Base-by-base conservation (phyloP, 2,113 vertebrate species). In the Macquaria ambigua region DNA sequence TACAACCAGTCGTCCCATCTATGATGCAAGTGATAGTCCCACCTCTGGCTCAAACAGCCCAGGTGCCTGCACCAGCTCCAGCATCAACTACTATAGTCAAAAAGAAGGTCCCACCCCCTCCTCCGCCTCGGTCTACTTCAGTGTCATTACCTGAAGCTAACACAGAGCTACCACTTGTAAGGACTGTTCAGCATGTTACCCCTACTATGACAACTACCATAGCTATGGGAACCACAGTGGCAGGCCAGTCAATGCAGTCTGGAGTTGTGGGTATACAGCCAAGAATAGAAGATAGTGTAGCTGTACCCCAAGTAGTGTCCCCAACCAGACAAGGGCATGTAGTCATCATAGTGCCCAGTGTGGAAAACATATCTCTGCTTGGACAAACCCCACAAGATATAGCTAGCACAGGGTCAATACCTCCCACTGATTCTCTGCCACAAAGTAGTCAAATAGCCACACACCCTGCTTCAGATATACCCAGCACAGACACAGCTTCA, bases 281-380 rank as follows among this genome's bases (percentile, higher is more conserved):
- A 86, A 86, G 81, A 81, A 87, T 93, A 84, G 92, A 91, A 50
- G 77, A 91, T 71, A 55, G 8, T 82, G 48, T 53, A 15, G 71
- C 67, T 85, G 79, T 82, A 73, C 83, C 94, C 76, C 91, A 93
- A 62, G 68, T 87, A 20, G 74, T 93, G 37, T 91, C 92, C 21
- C 91, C 92, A 89, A 90, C 85, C 58, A 92, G 84, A 83, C 86
- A 92, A 64, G 94, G 95, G 46, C 95, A 95, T 93, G 67, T 94
- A 82, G 83, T 94, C 28, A 92, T 97, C 85, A 94, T 93, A 84
- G 92, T 98, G 56, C 93, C 96, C 75, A 96, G 95, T 92, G 68
- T 83, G 58, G 94, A 96, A 90, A 94, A 90, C 28, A 73, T 68
- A 50, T 79, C 87, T 83, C 8, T 77, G 23, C 55, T 81, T 62